Percentiles rank a stretch among this genome's conserved stretches.
phyloP scores from a whole-genome alignment of 2,797 vertebrate species.

The Acridotheres tristis region DNA sequence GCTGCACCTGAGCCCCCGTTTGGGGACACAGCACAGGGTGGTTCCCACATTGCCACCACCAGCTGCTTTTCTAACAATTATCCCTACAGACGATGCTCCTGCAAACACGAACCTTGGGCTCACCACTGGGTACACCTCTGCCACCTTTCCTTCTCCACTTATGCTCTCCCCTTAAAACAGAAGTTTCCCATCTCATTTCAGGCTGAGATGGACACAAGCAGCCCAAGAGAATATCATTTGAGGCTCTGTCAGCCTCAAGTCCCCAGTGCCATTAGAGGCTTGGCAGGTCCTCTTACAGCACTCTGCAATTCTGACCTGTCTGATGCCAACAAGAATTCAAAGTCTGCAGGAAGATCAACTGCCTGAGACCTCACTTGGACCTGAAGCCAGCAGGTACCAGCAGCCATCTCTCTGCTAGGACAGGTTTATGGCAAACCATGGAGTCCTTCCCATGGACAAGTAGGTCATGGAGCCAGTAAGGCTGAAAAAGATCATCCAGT shows the following conservation, averaged over 20 bases:
- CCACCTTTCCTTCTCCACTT: background rate
- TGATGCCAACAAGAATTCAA: background rate
- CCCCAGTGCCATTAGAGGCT: background rate
- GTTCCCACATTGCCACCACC: background rate
- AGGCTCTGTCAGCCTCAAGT: background rate
- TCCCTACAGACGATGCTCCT: background rate
- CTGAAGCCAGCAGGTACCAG: background rate
- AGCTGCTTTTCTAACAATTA: background rate
- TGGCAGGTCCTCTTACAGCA: background rate
- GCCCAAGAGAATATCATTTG: background rate
- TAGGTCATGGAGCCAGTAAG: background rate
- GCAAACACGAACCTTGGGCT: background rate
- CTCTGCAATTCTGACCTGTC: accelerated
- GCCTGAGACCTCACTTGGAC: background rate
- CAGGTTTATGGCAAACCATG: background rate
- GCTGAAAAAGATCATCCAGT: background rate
- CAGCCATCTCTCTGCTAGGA: background rate
- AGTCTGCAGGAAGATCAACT: background rate
- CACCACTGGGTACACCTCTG: background rate
- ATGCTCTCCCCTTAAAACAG: background rate
- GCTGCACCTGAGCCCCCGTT: too few relatives aligned
- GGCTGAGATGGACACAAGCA: background rate
- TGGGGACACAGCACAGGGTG: background rate
- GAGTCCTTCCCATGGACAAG: background rate
- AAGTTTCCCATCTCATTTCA: background rate